phyloP scores from a whole-genome alignment of 2,113 vertebrate genomes.

The Trichechus manatus region DNA sequence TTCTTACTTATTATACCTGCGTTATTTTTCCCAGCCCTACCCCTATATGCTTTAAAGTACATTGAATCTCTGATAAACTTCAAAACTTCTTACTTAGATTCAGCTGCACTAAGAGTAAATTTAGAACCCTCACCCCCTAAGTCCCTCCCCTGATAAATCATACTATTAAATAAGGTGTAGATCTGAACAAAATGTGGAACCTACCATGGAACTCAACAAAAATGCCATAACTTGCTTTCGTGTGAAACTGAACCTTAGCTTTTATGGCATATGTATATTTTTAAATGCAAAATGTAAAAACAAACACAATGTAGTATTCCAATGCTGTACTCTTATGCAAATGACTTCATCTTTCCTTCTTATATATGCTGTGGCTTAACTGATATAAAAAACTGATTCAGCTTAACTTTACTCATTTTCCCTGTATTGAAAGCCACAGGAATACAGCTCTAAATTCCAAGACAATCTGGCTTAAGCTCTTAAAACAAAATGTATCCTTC shows the following conservation, averaged over 20 bases:
- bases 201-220: constrained; percentile 71
- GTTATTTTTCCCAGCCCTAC: background rate
- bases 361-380: constrained; percentile 45
- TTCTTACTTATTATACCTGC: constrained; percentile 60
- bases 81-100: constrained; percentile 77
- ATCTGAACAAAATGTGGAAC: constrained; percentile 63
- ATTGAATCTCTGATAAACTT: constrained; percentile 79
- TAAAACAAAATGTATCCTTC: constrained; percentile 49
- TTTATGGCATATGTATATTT: constrained; percentile 53
- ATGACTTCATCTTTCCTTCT: constrained; percentile 82
- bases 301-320: constrained; percentile 63
- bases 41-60: background rate
- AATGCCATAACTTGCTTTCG: constrained; percentile 69
- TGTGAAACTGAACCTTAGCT: constrained; percentile 76
- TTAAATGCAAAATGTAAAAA: background rate
- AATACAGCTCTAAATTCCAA: constrained; percentile 48
- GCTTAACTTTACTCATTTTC: constrained; percentile 51
- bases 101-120: constrained; percentile 81
- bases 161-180: constrained; percentile 71
- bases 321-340: constrained; percentile 80
- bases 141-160: constrained; percentile 71
- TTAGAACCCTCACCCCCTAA: constrained; percentile 78
- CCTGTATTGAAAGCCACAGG: constrained; percentile 45
- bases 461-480: constrained; percentile 46
- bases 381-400: background rate